Conservation (phyloP, 2,888 invertebrate species). For the Chloroclysta siterata region DNA sequence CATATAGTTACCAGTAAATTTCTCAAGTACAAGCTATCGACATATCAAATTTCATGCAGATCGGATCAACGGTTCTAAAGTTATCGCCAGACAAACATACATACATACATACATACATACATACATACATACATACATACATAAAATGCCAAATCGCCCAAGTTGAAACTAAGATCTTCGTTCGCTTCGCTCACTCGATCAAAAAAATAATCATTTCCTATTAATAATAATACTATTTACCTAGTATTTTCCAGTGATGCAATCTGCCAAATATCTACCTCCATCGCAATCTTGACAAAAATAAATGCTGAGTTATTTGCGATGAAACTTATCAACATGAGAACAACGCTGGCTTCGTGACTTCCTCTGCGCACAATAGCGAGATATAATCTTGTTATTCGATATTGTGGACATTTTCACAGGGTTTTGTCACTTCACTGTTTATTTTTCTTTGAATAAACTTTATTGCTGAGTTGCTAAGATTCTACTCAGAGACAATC, state of each 20-base stretch:
- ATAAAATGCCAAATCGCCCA: no score
- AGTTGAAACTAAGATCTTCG: no score
- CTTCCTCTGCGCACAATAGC: slow-evolving; percentile 27
- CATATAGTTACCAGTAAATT: no score
- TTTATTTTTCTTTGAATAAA: neutral
- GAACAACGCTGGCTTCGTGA: slow-evolving; percentile 17
- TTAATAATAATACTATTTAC: no score
- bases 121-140: no score
- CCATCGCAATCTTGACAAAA: slow-evolving; percentile 4
- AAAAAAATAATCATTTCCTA: no score
- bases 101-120: no score
- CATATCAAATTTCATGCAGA: no score
- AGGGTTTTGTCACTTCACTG: slow-evolving; percentile 27
- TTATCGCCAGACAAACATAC: no score
- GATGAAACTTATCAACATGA: slow-evolving; percentile 27
- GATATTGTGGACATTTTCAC: slow-evolving; percentile 26
- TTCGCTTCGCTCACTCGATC: no score
- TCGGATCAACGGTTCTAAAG: no score
- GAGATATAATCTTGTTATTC: slow-evolving; percentile 19
- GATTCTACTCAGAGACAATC: neutral
- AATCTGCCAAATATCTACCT: neutral
- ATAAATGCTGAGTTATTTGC: slow-evolving; percentile 20
- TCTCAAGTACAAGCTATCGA: no score
- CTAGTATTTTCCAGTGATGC: neutral
- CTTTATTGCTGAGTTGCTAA: slow-evolving; percentile 5